phyloP scores from a whole-genome alignment of 2,797 vertebrate genomes.

The Arrhamphus sclerolepis region DNA sequence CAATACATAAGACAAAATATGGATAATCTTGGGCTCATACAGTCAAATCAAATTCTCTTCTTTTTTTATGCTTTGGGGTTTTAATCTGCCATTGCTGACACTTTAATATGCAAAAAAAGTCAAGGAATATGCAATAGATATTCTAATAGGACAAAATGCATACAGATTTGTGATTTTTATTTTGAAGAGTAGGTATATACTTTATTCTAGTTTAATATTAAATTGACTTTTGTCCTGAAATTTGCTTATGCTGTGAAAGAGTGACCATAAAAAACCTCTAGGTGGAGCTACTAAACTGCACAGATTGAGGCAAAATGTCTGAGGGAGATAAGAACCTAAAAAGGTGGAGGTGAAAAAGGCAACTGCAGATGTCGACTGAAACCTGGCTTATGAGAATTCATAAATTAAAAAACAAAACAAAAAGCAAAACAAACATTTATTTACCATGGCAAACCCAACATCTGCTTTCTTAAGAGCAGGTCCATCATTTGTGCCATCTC shows the following conservation, averaged over 20 bases:
- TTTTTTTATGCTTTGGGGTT: no score
- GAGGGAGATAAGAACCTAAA: slow-evolving; percentile 24
- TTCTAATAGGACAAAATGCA: no score
- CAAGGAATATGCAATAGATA: no score
- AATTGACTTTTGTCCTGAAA: no score
- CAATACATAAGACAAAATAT: no score
- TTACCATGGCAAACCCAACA: slow-evolving; percentile 98
- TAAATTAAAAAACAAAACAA: slow-evolving; percentile 9
- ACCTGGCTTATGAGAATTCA: slow-evolving; percentile 12
- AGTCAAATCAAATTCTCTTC: no score
- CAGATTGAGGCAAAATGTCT: slow-evolving; percentile 21
- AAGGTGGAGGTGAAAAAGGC: slow-evolving; percentile 55
- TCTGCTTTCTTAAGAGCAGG: slow-evolving; percentile 98
- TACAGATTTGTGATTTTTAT: no score
- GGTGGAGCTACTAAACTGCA: slow-evolving; percentile 65
- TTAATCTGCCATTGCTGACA: no score
- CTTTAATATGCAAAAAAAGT: no score
- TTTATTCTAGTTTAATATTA: no score
- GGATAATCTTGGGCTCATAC: no score
- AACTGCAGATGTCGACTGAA: slow-evolving; percentile 48
- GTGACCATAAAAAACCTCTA: slow-evolving; percentile 49
- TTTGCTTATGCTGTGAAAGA: slow-evolving; percentile 14
- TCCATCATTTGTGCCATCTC: slow-evolving; percentile 97
- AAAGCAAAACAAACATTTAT: slow-evolving; percentile 5
- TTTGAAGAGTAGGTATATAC: no score